Evolutionary conservation across 2,113 vertebrate species (phyloP), one percentile per base, ranked within the genome.

Genomic region (Amphiprion percula): DNA sequence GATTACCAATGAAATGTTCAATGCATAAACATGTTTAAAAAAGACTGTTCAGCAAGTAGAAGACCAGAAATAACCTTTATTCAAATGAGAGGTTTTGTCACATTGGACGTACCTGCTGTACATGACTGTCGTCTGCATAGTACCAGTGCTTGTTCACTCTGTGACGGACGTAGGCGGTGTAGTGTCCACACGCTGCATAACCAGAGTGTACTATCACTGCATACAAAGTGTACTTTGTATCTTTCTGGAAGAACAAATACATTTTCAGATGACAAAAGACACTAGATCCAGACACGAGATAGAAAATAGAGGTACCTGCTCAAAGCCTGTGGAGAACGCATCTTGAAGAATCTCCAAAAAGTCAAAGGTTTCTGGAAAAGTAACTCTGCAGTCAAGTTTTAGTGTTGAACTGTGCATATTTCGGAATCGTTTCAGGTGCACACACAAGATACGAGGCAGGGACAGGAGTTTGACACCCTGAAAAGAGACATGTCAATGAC

Each of bases 151-250:
- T 2, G 23, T 46, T 81, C n/a, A 0, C 8, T 6, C 7, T 11
- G 16, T 74, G 33, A 4, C 61, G 85, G 17, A 94, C 76, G 7
- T 62, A 94, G 6, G 93, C 92, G 0, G 93, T 94, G 46, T 94
- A 95, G 74, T 95, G 94, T 0, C 94, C 94, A 37, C 0, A 87
- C n/a, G 1, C 5, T 5, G 89, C 80, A 15, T 0, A 0, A 10
- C 94, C 94, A 59, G 41, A 70, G 71, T 95, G 94, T 47, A 94
- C 92, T 0, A 94, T 85, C n/a, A 95, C 94, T 10, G 91, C 93
- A 37, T 87, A 94, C 70, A 95, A 68, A 14, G 76, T 88, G 85
- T 94, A 95, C 39, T 0, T 68, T 28, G 78, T 70, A 50, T 79
- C 50, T 33, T 17, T 33, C 93, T 93, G 74, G 4, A 70, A 63